Conservation (phyloP, 2,888 invertebrate genomes). For the Enchytraeus crypticus region DNA sequence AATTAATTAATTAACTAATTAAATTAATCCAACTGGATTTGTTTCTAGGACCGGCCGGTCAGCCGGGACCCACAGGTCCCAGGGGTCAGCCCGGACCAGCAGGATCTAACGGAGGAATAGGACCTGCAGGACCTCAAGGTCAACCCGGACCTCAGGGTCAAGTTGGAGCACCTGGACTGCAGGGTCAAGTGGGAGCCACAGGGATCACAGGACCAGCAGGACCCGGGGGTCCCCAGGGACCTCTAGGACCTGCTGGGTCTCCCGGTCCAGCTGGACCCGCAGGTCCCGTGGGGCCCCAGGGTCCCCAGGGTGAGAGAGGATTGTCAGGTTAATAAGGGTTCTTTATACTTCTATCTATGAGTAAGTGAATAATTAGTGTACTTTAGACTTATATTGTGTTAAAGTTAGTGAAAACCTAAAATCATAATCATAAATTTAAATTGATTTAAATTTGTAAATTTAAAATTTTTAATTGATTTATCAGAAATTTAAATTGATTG, state of each 20-base stretch:
- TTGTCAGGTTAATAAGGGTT: background rate
- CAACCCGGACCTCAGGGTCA: background rate
- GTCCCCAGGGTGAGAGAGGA: background rate
- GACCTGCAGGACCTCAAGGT: background rate
- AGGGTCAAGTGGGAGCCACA: too few species aligned
- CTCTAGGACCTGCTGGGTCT: background rate
- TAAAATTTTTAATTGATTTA: too few species aligned
- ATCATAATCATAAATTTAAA: too few species aligned
- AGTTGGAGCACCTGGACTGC: background rate
- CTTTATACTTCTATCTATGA: too few species aligned
- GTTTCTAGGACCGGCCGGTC: background rate
- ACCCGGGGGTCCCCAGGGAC: constrained; percentile 2
- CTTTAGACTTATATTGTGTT: too few species aligned
- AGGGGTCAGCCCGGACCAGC: background rate
- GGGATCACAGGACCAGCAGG: constrained; percentile 3
- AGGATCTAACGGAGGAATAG: constrained; percentile 1
- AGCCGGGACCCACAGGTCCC: background rate
- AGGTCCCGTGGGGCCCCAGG: constrained; percentile 1
- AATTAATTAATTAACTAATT: too few species aligned
- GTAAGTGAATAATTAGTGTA: too few species aligned
- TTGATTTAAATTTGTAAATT: too few species aligned
- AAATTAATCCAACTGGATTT: too few species aligned
- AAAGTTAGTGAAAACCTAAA: too few species aligned
- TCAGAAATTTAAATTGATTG: too few species aligned
- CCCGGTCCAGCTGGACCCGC: constrained; percentile 1